Percentiles rank a stretch among this genome's conserved stretches.
These are phyloP conservation scores for Calycopis cecrops DNA, from an alignment of 1,140 invertebrate species.

Conservation along the genomic window DNA sequence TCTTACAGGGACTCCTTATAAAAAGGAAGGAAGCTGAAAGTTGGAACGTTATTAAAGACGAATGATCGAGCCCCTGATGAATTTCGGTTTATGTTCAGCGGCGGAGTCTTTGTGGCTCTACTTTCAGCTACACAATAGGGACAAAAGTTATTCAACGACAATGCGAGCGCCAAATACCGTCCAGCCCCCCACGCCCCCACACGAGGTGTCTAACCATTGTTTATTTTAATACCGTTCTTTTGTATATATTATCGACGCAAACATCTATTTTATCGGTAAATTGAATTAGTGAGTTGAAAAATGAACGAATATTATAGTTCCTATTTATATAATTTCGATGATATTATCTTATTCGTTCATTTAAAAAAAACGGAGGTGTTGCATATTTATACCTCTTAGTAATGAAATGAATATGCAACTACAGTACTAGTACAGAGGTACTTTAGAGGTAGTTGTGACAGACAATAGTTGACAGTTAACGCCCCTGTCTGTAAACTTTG, in stretches of 20 bases:
- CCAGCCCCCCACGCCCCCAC: constrained; percentile 43
- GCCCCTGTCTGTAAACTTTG: no score
- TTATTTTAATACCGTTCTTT: constrained; percentile 72
- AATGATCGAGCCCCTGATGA: constrained; percentile 73
- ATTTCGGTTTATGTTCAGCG: constrained; percentile 75
- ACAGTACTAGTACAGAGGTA: no score
- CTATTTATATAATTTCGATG: no score
- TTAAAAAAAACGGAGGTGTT: no score
- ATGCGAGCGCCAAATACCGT: constrained; percentile 76
- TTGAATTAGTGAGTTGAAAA: constrained; percentile 52
- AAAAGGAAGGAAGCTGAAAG: no score
- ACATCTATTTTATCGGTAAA: constrained; percentile 55
- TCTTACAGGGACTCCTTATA: no score
- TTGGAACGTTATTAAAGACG: constrained; percentile 48
- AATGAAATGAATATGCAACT: no score
- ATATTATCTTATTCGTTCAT: no score
- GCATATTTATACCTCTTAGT: no score
- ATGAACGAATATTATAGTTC: no score
- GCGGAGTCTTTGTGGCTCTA: constrained; percentile 71
- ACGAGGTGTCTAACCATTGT: constrained; percentile 63
- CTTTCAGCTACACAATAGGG: constrained; percentile 72
- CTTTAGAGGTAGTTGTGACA: no score
- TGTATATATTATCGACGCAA: constrained; percentile 63
- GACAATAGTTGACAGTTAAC: no score
- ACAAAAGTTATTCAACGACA: constrained; percentile 77